phyloP scores from a whole-genome alignment of 2,797 vertebrate species.

The Leptoclinus maculatus region DNA sequence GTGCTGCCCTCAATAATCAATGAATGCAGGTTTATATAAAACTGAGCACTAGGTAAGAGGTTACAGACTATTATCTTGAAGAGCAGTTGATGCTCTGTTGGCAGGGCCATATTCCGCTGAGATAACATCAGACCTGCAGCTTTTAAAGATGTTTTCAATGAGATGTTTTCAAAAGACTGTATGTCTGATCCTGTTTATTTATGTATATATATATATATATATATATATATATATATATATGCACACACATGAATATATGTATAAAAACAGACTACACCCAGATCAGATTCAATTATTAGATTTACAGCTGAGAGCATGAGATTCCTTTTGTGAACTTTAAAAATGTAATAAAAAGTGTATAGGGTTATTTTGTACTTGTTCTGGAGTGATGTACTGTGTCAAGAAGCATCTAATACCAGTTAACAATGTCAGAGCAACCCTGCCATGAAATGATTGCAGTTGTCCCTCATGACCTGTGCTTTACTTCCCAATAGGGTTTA shows the following conservation, averaged over 20 bases:
- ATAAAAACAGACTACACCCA: neutral
- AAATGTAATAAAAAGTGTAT: slow-evolving; percentile 15
- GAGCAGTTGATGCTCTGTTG: slow-evolving; percentile 11
- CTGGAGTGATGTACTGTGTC: slow-evolving; percentile 26
- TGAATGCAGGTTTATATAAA: slow-evolving; percentile 6
- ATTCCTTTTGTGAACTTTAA: slow-evolving; percentile 4
- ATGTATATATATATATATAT: neutral
- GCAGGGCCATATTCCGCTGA: neutral
- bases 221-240: no score
- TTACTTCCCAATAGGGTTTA: slow-evolving; percentile 61
- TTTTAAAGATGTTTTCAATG: slow-evolving; percentile 17
- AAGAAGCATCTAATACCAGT: slow-evolving; percentile 29
- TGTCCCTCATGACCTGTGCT: slow-evolving; percentile 63
- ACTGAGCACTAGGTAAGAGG: neutral
- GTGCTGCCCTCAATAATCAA: neutral
- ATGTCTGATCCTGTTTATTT: neutral
- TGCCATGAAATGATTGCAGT: slow-evolving; percentile 72
- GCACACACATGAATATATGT: neutral
- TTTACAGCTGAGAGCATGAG: neutral
- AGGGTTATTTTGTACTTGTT: slow-evolving; percentile 26
- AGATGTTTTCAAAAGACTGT: neutral
- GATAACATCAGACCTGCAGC: slow-evolving; percentile 2
- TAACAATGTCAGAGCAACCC: slow-evolving; percentile 50
- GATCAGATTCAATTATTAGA: neutral
- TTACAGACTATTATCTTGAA: neutral